These are phyloP conservation scores for Forbesichthys agassizii DNA, from an alignment of 2,113 vertebrate genomes.

Conservation along the genomic window DNA sequence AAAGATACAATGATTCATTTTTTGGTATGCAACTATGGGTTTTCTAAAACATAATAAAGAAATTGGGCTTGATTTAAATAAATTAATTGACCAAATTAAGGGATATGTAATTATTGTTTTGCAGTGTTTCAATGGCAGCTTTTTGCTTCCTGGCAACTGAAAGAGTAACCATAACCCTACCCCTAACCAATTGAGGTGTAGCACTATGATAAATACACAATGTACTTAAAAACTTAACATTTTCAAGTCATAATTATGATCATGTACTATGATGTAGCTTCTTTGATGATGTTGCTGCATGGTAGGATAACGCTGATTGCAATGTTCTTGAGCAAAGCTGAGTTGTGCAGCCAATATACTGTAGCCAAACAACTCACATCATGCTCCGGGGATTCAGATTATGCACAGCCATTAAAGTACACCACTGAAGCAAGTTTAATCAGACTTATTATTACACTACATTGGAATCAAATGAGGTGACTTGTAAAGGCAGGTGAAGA, in stretches of 20 bases:
- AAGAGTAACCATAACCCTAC: not conserved
- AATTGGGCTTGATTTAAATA: constrained; percentile 56
- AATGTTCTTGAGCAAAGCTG: not conserved
- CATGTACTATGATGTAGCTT: not conserved
- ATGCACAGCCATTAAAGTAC: constrained; percentile 33
- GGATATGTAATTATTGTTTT: constrained; percentile 40
- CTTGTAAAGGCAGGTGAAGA: not conserved
- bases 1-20: not conserved
- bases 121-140: constrained; percentile 19
- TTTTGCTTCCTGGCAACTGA: constrained; percentile 30
- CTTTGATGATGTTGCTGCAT: not conserved
- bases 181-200: constrained; percentile 8
- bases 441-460: constrained; percentile 53
- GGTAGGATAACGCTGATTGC: not conserved
- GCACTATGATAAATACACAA: constrained; percentile 3
- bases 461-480: constrained; percentile 31
- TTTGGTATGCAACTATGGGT: not conserved
- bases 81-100: constrained; percentile 17
- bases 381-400: constrained; percentile 5
- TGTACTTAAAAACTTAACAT: not conserved
- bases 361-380: constrained; percentile 5
- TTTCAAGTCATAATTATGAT: not conserved
- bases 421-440: constrained; percentile 52
- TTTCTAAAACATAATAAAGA: constrained; percentile 52
- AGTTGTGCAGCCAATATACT: not conserved